A percentile compares a stretch with the other conserved stretches of the same genome.
Evolutionary conservation across 2,113 vertebrate genomes (phyloP).

Genomic region (Struthio camelus): DNA sequence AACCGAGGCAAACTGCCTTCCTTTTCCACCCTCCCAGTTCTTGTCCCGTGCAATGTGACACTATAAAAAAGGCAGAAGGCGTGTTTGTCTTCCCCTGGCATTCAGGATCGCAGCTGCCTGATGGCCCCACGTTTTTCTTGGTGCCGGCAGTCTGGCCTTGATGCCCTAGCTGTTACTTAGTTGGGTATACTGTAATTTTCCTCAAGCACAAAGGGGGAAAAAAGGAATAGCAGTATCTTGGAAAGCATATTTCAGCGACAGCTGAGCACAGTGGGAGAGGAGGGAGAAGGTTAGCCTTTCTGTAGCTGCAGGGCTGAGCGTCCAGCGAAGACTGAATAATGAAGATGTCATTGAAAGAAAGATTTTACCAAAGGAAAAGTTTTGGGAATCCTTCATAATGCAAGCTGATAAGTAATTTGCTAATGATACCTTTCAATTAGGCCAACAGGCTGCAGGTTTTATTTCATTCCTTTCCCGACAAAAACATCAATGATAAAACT

Average conservation of each 20-base stretch:
- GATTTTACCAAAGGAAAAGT: background rate
- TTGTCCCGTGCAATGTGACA: accelerated
- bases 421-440: background rate
- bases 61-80: background rate
- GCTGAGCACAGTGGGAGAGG: accelerated
- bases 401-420: background rate
- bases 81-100: background rate
- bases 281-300: background rate
- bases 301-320: accelerated
- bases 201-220: background rate
- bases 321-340: background rate
- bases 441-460: accelerated
- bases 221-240: background rate
- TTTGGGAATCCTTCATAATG: background rate
- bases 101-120: background rate
- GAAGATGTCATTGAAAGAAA: background rate
- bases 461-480: background rate
- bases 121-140: background rate
- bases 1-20: background rate
- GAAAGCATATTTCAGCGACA: accelerated
- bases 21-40: background rate
- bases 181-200: background rate
- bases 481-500: background rate
- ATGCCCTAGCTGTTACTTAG: accelerated
- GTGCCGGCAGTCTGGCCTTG: background rate